These are phyloP conservation scores for Sarcophaga caerulescens DNA, from an alignment of 2,888 invertebrate species.

Conservation along the genomic window DNA sequence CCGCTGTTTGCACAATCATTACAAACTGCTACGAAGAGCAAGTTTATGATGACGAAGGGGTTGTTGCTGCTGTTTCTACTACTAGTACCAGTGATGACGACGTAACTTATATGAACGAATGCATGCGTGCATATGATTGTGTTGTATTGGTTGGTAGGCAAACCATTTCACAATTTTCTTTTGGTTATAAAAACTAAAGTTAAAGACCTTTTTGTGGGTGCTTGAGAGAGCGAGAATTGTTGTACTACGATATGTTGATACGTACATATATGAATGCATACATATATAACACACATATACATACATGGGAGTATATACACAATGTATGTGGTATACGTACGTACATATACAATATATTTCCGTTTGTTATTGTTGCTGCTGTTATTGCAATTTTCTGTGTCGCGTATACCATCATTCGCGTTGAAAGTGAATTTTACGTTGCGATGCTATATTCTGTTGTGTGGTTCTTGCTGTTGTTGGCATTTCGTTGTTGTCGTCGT, in stretches of 20 bases:
- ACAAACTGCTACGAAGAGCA: background rate
- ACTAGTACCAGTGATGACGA: background rate
- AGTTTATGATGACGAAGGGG: conserved; percentile 22
- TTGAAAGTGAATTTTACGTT: conserved; percentile 68
- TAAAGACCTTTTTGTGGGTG: conserved; percentile 68
- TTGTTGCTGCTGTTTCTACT: background rate
- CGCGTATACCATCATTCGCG: conserved; percentile 64
- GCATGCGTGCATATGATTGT: conserved; percentile 25
- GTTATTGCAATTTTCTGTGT: conserved; percentile 68
- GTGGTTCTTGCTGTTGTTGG: conserved; percentile 37
- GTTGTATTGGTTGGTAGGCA: conserved; percentile 60
- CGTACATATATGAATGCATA: background rate
- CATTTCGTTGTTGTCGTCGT: conserved; percentile 34
- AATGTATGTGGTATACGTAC: background rate
- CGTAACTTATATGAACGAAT: background rate
- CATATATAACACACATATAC: background rate
- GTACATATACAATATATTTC: conserved; percentile 34
- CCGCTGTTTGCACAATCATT: conserved; percentile 26
- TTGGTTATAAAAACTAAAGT: conserved; percentile 63
- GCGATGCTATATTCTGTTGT: conserved; percentile 45
- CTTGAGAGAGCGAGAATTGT: conserved; percentile 62
- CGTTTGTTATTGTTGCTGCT: conserved; percentile 46
- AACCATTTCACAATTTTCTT: conserved; percentile 66
- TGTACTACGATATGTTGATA: conserved; percentile 25
- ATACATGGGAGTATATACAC: background rate